Base-by-base conservation (phyloP, 2,888 invertebrate species). In the Periphyllus acericola region DNA sequence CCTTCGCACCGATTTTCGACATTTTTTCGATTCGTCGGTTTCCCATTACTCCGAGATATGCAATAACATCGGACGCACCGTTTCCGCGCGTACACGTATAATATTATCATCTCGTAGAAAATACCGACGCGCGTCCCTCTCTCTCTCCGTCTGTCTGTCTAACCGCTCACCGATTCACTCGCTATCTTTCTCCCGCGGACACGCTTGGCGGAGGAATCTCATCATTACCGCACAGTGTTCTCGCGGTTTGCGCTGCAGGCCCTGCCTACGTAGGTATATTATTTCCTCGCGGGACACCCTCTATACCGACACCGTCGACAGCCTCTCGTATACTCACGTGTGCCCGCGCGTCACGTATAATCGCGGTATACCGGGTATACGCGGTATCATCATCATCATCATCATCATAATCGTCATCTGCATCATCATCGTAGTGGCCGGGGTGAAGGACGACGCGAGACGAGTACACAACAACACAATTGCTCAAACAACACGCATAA, bases 351-450 rank as follows among this genome's bases (percentile, higher is more conserved):
- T 11, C 60, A 79, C n/a, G 79, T 79, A 60, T 34, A 60, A 79
- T 60, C 25, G n/a, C 46, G 34, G 55, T 79, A 8, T 34, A 79
- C 32, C 6, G 74, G n/a, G n/a, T n/a, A n/a, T 40, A 40, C 14
- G n/a, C 46, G n/a, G n/a, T n/a, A 79, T 60, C 21, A 60, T 60
- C 60, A 60, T 60, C 25, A 6, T 19, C 9, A 17, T 60, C 34
- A 25, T 79, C 55, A 79, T 79, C 79, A 36, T 55, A 25, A 60
- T 60, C 60, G 34, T 36, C 52, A 78, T 78, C 76, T 14, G 19
- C 11, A 55, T 55, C 32, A 29, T 29, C 32, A 21, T 52, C 29
- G 32, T 29, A 3, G 21, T 25, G 60, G 6, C 25, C 60, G 25
- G 21, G 25, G 60, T 60, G 21, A 4, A 60, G 21, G 6, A 25